Evolutionary conservation across 2,113 vertebrate species (phyloP).

Genomic region (Engystomops pustulosus): DNA sequence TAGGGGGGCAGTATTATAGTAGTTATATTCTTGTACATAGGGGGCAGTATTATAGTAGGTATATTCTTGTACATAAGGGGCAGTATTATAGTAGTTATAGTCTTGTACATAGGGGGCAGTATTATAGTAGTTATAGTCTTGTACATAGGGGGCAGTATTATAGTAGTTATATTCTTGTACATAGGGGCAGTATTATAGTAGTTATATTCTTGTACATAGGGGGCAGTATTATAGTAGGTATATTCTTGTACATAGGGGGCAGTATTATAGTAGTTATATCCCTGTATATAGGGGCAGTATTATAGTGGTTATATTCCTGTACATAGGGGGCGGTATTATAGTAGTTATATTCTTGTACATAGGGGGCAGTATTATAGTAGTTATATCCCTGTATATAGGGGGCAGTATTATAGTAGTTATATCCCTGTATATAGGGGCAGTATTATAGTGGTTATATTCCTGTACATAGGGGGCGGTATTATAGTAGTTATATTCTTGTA

Average conservation of each 20-base stretch:
- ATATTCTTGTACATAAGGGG: not conserved
- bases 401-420: constrained; percentile 2
- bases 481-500: constrained; percentile 3
- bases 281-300: not conserved
- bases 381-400: not conserved
- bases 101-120: not conserved
- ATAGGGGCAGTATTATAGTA: not conserved
- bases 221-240: not conserved
- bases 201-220: constrained; percentile 7
- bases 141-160: not conserved
- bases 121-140: constrained; percentile 22
- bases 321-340: too few relatives aligned
- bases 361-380: not conserved
- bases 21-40: constrained; percentile 6
- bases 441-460: not conserved
- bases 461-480: not conserved
- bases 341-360: too few relatives aligned
- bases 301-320: constrained; percentile 19
- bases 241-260: constrained; percentile 1
- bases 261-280: constrained; percentile 14
- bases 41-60: not conserved
- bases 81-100: constrained; percentile 13
- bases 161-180: too few relatives aligned
- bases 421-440: not conserved
- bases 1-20: not conserved